These are phyloP conservation scores for Perccottus glenii DNA, from an alignment of 2,113 vertebrate species.

Conservation along the genomic window DNA sequence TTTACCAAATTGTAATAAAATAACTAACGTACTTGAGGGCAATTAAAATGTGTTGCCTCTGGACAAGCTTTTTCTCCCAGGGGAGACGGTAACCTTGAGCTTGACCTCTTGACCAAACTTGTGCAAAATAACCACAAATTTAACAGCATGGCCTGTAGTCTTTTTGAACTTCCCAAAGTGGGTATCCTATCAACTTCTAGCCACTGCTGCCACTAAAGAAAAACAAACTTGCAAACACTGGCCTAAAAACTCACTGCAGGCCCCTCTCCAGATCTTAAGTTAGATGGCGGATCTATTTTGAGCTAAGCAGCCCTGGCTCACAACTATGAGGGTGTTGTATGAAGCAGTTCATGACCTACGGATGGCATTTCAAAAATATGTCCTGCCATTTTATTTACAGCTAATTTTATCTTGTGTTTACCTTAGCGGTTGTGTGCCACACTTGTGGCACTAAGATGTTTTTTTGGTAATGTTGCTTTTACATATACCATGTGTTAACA, in stretches of 20 bases:
- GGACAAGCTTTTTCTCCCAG: neutral
- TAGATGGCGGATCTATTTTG: conserved; percentile 61
- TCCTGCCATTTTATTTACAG: conserved; percentile 56
- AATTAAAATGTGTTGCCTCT: too few relatives aligned
- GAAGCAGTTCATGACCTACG: conserved; percentile 66
- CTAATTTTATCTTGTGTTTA: conserved; percentile 70
- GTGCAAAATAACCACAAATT: conserved; percentile 56
- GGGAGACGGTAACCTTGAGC: neutral
- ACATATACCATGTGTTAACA: conserved; percentile 12
- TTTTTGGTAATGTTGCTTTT: conserved; percentile 22
- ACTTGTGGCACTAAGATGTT: conserved; percentile 35
- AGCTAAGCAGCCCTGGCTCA: conserved; percentile 47
- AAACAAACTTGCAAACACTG: conserved; percentile 69
- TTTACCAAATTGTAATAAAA: too few relatives aligned
- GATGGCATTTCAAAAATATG: conserved; percentile 67
- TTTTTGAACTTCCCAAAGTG: conserved; percentile 71
- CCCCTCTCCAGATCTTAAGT: conserved; percentile 66
- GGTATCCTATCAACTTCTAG: conserved; percentile 70
- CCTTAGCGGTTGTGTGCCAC: conserved; percentile 45
- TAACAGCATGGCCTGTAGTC: conserved; percentile 51
- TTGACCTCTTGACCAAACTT: conserved; percentile 14
- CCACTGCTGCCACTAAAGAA: conserved; percentile 55
- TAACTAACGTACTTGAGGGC: too few relatives aligned
- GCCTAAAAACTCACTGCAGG: conserved; percentile 68
- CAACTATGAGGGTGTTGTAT: conserved; percentile 61